Base-by-base conservation (phyloP, 1,140 invertebrate species). In the Magallana gigas region DNA sequence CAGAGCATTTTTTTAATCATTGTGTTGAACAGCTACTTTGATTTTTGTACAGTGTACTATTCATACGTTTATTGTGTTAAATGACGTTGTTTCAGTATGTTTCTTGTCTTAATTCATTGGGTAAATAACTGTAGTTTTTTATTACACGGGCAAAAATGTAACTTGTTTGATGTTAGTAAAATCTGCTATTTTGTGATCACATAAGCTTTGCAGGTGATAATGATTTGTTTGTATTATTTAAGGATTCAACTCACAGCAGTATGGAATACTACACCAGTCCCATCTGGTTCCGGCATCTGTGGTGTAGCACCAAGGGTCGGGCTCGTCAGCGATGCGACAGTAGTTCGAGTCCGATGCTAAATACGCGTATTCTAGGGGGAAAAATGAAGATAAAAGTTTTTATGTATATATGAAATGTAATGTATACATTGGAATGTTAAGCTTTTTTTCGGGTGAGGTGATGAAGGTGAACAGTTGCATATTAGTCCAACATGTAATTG, bases 291-390 rank as follows among this genome's bases (percentile, higher is more conserved):
- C 16, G 14, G 48, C 56, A 59, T 76, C 62, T 12, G 57, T 62
- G 11, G 86, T 64, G 11, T 84, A 84, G n/a, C 86, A 87, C 86
- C 86, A 87, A n/a, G 82, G 82, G 8, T 2, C 11, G 1, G 16
- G 8, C 7, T 60, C 57, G 36, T 84, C 86, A 71, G 82, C 57
- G 59, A 84, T 84, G 9, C 86, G 62, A 18, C 86, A 87, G 57
- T 48, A 87, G 16, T 87, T 87, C 1, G 68, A 76, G 23, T 76
- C 18, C 5, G 18, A 29, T 11, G 68, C 68, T 11, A 76, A 29
- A 29, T 76, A 76, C 23, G 23, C 23, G 5, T 76, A 76, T 23
- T 36, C 68, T 76, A 3, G 1, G 12, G 18, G 12, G 11, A 48
- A 8, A 18, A 18, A 16, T 8, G 8, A n/a, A 14, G 14, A n/a